Conservation (phyloP, 2,113 vertebrate genomes). For the Embiotoca jacksoni region DNA sequence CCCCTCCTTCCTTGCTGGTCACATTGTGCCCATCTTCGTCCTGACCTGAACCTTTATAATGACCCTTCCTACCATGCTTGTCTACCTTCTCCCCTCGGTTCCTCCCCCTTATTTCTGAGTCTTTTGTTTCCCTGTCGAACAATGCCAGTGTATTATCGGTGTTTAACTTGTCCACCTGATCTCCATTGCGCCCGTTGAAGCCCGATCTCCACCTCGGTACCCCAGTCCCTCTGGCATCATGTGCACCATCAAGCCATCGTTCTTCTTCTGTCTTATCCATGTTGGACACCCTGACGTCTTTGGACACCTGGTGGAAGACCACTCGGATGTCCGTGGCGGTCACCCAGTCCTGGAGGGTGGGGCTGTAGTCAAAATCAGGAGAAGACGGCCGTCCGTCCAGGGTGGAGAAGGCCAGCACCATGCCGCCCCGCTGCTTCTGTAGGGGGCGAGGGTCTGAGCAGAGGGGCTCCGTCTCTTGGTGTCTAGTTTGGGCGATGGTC, state of each 20-base stretch:
- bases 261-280: conserved; percentile 49
- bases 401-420: conserved; percentile 86
- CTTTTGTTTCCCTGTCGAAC: conserved; percentile 71
- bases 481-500: conserved; percentile 77
- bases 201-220: conserved; percentile 68
- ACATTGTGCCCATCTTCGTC: conserved; percentile 80
- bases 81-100: conserved; percentile 61
- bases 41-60: conserved; percentile 69
- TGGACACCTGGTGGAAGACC: conserved; percentile 79
- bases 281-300: conserved; percentile 53
- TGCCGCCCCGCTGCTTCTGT: conserved; percentile 84
- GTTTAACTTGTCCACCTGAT: conserved; percentile 57
- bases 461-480: conserved; percentile 86
- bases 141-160: conserved; percentile 59
- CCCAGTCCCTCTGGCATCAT: conserved; percentile 29
- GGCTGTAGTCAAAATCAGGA: conserved; percentile 86
- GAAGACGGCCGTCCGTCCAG: conserved; percentile 87
- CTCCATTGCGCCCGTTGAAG: conserved; percentile 41
- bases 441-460: conserved; percentile 87
- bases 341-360: conserved; percentile 90
- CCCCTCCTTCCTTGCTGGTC: conserved; percentile 78
- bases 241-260: conserved; percentile 18
- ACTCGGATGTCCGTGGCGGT: conserved; percentile 88
- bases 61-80: conserved; percentile 69
- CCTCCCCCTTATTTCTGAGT: conserved; percentile 46